Evolutionary conservation across 2,113 vertebrate genomes (phyloP), one percentile per base, ranked within the genome.

Genomic region (Catharus bicknelli): DNA sequence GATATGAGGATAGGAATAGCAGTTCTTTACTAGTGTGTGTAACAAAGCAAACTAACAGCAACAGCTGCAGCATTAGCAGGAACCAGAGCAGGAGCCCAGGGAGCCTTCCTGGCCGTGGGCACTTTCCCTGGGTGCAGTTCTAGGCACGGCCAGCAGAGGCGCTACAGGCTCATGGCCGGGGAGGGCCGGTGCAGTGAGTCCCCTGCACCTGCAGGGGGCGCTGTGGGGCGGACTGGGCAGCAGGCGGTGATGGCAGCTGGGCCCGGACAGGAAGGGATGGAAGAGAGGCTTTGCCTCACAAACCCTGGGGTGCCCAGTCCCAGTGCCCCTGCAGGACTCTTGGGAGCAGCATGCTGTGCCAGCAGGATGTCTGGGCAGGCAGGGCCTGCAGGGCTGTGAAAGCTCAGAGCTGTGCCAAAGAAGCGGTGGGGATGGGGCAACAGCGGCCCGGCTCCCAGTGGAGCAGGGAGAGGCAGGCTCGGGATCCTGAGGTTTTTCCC

Each of bases 301-400:
- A 13, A 8, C 19, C 23, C n/a, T 3, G 8, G 43, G 42, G 25
- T n/a, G 8, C 22, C 32, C 10, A 6, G 3, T 10, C n/a, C 14
- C 4, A 4, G 23, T 12, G 42, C 4, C n/a, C n/a, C 43, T 1
- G 43, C 20, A 14, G 43, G 55, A 6, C 15, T 14, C 16, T 18
- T 1, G 5, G 20, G 5, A 30, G 8, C 15, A 18, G 6, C 26
- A 5, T 1, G 20, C 42, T 59, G 43, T 26, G 8, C 0, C 0
- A 4, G n/a, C n/a, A 30, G 55, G 26, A 47, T 47, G 45, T 23
- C 26, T 20, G 2, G 4, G 55, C 43, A 32, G 34, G 20, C 5
- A 1, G 30, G n/a, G 11, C 34, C 20, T 38, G 2, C 34, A 12
- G 34, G 34, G 34, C 34, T 36, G 16, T 15, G 13, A 16, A 42